Evolutionary conservation across 2,113 vertebrate species (phyloP).

Genomic region (Tragelaphus scriptus): DNA sequence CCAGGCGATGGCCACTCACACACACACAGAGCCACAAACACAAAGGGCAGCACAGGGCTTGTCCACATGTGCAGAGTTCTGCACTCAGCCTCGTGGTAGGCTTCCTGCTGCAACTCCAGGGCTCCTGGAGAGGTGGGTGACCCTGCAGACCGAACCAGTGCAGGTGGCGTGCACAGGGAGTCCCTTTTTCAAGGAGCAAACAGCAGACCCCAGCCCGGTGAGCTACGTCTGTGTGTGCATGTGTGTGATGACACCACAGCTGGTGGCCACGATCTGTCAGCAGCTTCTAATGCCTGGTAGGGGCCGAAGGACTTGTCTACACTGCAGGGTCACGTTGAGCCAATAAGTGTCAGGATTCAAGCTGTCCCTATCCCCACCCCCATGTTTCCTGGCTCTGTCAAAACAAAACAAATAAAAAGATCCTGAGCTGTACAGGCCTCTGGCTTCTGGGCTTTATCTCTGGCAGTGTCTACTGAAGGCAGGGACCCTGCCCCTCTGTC

Average conservation of each 20-base stretch:
- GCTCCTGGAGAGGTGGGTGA: neutral
- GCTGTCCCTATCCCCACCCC: neutral
- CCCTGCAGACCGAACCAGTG: neutral
- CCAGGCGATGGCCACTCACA: no score
- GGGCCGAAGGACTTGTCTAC: neutral
- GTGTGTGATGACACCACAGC: constrained; percentile 23
- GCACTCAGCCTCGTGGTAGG: neutral
- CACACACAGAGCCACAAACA: neutral
- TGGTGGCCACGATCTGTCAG: constrained; percentile 50
- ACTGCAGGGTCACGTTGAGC: neutral
- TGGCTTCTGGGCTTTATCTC: neutral
- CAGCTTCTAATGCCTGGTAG: constrained; percentile 58
- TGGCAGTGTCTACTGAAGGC: neutral
- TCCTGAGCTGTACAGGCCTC: neutral
- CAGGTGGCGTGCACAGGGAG: neutral
- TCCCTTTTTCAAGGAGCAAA: constrained; percentile 72
- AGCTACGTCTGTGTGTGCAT: neutral
- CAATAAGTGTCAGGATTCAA: neutral
- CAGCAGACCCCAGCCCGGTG: neutral
- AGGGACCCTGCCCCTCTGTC: neutral
- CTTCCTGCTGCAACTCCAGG: neutral
- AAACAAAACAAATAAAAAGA: neutral
- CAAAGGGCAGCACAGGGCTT: neutral
- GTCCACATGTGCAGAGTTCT: neutral
- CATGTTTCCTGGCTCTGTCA: neutral